phyloP scores from a whole-genome alignment of 2,797 vertebrate species.

The Channa striata region DNA sequence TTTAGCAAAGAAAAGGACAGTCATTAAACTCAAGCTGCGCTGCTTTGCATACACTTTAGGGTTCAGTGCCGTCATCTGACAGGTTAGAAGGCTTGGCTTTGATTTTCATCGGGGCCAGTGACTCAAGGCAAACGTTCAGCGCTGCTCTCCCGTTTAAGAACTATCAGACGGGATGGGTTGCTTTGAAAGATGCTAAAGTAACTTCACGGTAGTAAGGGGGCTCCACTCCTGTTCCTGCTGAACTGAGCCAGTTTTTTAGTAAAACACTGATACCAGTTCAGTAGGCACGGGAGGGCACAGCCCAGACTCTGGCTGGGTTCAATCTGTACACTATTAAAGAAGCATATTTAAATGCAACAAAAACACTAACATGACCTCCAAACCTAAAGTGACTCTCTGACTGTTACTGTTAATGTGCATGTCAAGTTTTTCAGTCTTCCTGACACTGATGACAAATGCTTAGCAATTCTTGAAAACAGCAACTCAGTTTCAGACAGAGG shows the following conservation, averaged over 20 bases:
- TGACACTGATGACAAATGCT: not conserved
- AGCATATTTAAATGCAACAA: constrained; percentile 1
- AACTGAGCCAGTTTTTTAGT: constrained; percentile 97
- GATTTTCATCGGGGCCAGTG: constrained; percentile 57
- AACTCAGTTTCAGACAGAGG: not conserved
- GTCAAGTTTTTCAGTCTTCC: not conserved
- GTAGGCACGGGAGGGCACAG: constrained; percentile 88
- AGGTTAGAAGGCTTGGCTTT: constrained; percentile 36
- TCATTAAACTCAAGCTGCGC: constrained; percentile 18
- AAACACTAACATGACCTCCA: not conserved
- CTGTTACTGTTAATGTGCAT: not conserved
- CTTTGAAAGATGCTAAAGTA: not conserved
- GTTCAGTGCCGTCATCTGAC: constrained; percentile 44
- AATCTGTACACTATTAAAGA: not conserved
- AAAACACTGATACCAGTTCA: constrained; percentile 90
- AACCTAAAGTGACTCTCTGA: not conserved
- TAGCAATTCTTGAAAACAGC: not conserved
- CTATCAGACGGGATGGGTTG: constrained; percentile 1
- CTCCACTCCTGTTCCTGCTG: constrained; percentile 99
- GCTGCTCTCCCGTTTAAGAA: not conserved
- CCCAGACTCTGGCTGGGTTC: constrained; percentile 50
- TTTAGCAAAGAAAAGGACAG: constrained; percentile 25
- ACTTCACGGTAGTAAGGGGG: constrained; percentile 47
- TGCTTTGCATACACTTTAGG: constrained; percentile 27
- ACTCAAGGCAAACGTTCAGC: constrained; percentile 18